phyloP scores from a whole-genome alignment of 2,797 vertebrate species.

The Fistularia tabacaria region DNA sequence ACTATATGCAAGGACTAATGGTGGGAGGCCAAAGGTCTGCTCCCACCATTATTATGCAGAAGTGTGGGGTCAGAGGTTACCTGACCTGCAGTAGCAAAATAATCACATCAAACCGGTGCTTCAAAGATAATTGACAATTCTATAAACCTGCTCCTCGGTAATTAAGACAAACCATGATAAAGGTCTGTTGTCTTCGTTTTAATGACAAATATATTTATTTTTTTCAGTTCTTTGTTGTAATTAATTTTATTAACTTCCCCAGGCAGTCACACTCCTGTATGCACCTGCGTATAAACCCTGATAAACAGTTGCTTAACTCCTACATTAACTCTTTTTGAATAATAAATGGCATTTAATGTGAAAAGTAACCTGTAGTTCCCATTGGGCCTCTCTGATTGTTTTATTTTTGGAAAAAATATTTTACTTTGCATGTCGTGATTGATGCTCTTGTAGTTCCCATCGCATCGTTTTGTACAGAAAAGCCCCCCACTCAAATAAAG shows the following conservation, averaged over 20 bases:
- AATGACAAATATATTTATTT: conserved; percentile 29
- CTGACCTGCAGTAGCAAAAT: conserved; percentile 60
- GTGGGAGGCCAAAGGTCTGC: conserved; percentile 53
- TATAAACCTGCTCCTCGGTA: conserved; percentile 60
- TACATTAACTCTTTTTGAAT: conserved; percentile 1
- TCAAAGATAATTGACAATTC: conserved; percentile 54
- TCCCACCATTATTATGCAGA: conserved; percentile 47
- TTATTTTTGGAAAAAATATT: background rate
- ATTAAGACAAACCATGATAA: conserved; percentile 59
- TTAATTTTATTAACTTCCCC: conserved; percentile 14
- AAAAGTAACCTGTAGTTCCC: background rate
- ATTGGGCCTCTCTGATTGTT: background rate
- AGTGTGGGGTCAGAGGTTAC: conserved; percentile 58
- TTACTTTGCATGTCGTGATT: background rate
- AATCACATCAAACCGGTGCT: conserved; percentile 61
- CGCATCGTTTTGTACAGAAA: too few species aligned
- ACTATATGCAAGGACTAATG: conserved; percentile 38
- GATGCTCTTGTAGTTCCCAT: background rate
- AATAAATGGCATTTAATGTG: background rate
- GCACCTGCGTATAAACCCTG: conserved; percentile 43
- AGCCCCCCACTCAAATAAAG: too few species aligned
- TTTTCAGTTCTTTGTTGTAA: background rate
- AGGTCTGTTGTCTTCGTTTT: conserved; percentile 40
- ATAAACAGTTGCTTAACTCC: conserved; percentile 39
- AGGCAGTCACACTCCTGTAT: conserved; percentile 34